Conservation (phyloP, 2,113 vertebrate species). For the Thamnophis sirtalis region DNA sequence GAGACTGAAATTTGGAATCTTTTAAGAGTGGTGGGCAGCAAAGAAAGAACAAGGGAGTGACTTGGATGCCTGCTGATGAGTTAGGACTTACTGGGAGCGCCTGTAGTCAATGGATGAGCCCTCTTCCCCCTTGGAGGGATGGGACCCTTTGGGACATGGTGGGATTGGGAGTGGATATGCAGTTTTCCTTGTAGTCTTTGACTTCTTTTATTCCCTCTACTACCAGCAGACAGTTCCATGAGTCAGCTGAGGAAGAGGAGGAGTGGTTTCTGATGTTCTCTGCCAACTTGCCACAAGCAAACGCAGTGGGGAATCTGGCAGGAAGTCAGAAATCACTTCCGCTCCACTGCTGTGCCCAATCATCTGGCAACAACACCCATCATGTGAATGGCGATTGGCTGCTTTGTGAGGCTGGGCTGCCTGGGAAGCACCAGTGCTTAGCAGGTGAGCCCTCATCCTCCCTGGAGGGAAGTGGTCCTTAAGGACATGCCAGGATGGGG, state of each 20-base stretch:
- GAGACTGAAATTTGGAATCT: background rate
- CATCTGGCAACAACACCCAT: background rate
- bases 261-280: background rate
- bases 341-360: background rate
- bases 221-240: background rate
- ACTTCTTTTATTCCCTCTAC: background rate
- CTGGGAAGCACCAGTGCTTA: background rate
- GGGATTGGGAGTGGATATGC: background rate
- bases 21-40: background rate
- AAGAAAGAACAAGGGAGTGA: background rate
- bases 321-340: background rate
- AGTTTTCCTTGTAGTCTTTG: background rate
- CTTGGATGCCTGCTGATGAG: background rate
- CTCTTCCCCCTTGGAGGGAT: background rate
- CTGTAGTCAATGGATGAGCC: background rate
- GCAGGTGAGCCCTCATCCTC: background rate
- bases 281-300: background rate
- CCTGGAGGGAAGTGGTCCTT: background rate
- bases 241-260: background rate
- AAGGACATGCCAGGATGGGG: background rate
- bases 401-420: background rate
- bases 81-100: background rate
- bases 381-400: background rate
- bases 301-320: background rate
- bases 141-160: background rate